phyloP scores from a whole-genome alignment of 2,797 vertebrate genomes.

The Tapirus indicus region DNA sequence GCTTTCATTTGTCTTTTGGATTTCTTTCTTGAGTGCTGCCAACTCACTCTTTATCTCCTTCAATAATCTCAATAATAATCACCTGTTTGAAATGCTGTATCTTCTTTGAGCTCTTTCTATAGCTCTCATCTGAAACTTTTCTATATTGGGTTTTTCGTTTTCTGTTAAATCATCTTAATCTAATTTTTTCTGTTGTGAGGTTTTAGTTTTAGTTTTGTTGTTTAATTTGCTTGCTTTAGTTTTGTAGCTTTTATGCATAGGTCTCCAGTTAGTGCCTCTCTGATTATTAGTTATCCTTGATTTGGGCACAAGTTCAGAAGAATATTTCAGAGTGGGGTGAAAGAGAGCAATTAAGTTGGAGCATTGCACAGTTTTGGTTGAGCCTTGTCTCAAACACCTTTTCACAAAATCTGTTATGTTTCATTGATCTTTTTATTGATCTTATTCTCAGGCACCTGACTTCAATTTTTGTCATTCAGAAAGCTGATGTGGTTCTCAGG shows the following conservation, averaged over 20 bases:
- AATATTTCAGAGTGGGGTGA: not conserved
- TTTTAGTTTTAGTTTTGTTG: not conserved
- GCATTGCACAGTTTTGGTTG: not conserved
- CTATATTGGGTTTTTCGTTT: not conserved
- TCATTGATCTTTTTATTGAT: not conserved
- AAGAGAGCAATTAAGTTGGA: not conserved
- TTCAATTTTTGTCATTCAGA: conserved; percentile 1
- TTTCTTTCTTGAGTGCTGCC: not conserved
- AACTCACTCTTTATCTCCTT: not conserved
- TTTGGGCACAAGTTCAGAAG: not conserved
- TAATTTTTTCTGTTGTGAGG: not conserved
- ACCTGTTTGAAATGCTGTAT: not conserved
- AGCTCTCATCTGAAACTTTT: not conserved
- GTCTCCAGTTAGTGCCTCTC: not conserved
- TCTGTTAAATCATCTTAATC: not conserved
- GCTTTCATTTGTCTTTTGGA: not conserved
- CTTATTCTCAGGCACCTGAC: not conserved
- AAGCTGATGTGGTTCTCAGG: not conserved
- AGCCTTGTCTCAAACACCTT: not conserved
- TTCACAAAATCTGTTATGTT: not conserved
- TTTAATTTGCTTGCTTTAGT: conserved; percentile 24
- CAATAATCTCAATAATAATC: not conserved
- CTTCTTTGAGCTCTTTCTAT: not conserved
- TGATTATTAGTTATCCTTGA: not conserved
- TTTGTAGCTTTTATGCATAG: not conserved